phyloP scores from a whole-genome alignment of 1,140 invertebrate species.

The Solenopsis invicta region DNA sequence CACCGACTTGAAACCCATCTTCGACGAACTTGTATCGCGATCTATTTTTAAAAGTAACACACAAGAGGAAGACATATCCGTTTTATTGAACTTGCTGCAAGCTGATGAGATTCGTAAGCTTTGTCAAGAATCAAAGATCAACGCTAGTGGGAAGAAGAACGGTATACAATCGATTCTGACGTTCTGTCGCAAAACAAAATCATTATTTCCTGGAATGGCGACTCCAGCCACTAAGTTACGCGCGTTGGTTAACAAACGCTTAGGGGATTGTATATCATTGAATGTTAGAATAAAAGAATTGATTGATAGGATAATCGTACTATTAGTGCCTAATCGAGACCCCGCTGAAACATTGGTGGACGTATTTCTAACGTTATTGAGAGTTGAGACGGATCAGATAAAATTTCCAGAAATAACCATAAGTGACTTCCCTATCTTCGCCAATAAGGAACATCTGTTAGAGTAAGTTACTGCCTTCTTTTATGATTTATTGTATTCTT shows the following conservation, averaged over 20 bases:
- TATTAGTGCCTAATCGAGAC: slow-evolving; percentile 80
- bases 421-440: slow-evolving; percentile 81
- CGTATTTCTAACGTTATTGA: slow-evolving; percentile 73
- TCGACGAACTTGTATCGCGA: slow-evolving; percentile 72
- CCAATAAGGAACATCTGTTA: slow-evolving; percentile 75
- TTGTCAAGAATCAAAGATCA: slow-evolving; percentile 75
- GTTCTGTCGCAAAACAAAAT: slow-evolving; percentile 66
- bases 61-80: slow-evolving; percentile 61
- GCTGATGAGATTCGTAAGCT: slow-evolving; percentile 76
- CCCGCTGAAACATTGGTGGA: slow-evolving; percentile 74
- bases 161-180: slow-evolving; percentile 73
- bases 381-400: slow-evolving; percentile 73
- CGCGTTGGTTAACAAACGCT: slow-evolving; percentile 40
- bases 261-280: slow-evolving; percentile 77
- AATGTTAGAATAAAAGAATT: slow-evolving; percentile 69
- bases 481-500: background rate
- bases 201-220: slow-evolving; percentile 76
- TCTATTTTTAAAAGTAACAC: slow-evolving; percentile 74
- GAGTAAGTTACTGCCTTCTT: slow-evolving; percentile 59
- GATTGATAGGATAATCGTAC: slow-evolving; percentile 79
- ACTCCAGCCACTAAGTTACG: slow-evolving; percentile 74
- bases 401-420: slow-evolving; percentile 73
- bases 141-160: slow-evolving; percentile 71
- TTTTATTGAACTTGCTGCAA: slow-evolving; percentile 76
- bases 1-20: slow-evolving; percentile 67